phyloP scores from a whole-genome alignment of 1,140 invertebrate genomes.

The Megathymus violae region DNA sequence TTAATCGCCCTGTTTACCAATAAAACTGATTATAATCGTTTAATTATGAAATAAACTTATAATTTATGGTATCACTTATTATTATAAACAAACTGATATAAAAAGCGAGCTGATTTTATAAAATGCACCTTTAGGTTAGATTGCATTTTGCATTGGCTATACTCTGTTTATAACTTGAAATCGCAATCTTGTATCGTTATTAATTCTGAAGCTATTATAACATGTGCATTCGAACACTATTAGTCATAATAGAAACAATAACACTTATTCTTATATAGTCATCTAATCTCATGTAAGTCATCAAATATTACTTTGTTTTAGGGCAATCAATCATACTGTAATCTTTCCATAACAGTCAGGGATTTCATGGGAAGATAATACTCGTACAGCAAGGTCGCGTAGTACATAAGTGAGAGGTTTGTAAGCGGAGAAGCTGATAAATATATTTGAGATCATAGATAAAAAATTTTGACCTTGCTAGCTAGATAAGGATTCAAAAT shows the following conservation, averaged over 20 bases:
- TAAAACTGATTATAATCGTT: too few species aligned
- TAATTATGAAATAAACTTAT: too few species aligned
- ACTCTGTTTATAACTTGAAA: too few species aligned
- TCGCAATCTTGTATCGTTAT: too few species aligned
- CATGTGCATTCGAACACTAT: background rate
- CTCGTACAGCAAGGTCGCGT: constrained; percentile 42
- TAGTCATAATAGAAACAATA: background rate
- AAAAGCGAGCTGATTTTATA: too few species aligned
- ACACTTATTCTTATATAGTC: background rate
- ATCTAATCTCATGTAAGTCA: constrained; percentile 11
- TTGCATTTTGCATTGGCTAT: too few species aligned
- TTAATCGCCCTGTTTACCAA: too few species aligned
- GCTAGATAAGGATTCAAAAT: constrained; percentile 9
- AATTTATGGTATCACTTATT: too few species aligned
- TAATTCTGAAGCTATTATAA: too few species aligned
- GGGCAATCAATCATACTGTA: constrained; percentile 21
- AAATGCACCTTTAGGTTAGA: too few species aligned
- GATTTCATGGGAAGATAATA: constrained; percentile 23
- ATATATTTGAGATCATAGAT: constrained; percentile 58
- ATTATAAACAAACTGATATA: too few species aligned
- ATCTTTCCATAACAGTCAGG: constrained; percentile 20
- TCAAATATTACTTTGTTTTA: constrained; percentile 23
- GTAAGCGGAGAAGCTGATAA: constrained; percentile 46
- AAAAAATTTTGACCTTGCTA: constrained; percentile 49
- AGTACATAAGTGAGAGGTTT: constrained; percentile 41